These are phyloP conservation scores for Embidobia sp. DNA, from an alignment of 2,888 invertebrate species.

Conservation along the genomic window DNA sequence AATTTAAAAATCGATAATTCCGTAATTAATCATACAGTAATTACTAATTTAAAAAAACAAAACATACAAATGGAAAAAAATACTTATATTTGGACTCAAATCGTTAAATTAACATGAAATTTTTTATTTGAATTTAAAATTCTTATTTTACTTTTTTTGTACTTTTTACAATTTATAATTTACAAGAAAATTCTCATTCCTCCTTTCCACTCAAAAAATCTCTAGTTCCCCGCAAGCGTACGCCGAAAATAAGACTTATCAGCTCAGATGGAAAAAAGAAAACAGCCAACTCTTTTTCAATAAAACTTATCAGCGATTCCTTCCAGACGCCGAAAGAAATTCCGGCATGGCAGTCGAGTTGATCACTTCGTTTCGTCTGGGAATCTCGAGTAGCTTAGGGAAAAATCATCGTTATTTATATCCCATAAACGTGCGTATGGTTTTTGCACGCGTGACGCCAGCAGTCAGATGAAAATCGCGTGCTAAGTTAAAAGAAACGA, in stretches of 20 bases:
- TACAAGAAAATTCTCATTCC: too few species aligned
- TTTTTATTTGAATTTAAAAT: too few species aligned
- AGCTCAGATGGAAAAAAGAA: conserved; percentile 3
- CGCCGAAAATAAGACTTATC: conserved; percentile 26
- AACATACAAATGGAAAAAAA: too few species aligned
- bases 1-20: too few species aligned
- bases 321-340: conserved; percentile 19
- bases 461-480: neutral
- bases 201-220: neutral
- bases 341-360: conserved; percentile 17
- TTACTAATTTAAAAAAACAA: too few species aligned
- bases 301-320: conserved; percentile 34
- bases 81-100: too few species aligned
- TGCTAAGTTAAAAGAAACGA: conserved; percentile 2
- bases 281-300: conserved; percentile 21
- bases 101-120: too few species aligned
- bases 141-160: too few species aligned
- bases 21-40: too few species aligned
- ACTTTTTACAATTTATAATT: too few species aligned
- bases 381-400: conserved; percentile 21
- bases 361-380: conserved; percentile 42
- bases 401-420: conserved; percentile 46
- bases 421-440: conserved; percentile 9
- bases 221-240: conserved; percentile 8
- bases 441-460: neutral